Base-by-base conservation (phyloP, 2,797 vertebrate species). In the Lindbergichthys nudifrons region DNA sequence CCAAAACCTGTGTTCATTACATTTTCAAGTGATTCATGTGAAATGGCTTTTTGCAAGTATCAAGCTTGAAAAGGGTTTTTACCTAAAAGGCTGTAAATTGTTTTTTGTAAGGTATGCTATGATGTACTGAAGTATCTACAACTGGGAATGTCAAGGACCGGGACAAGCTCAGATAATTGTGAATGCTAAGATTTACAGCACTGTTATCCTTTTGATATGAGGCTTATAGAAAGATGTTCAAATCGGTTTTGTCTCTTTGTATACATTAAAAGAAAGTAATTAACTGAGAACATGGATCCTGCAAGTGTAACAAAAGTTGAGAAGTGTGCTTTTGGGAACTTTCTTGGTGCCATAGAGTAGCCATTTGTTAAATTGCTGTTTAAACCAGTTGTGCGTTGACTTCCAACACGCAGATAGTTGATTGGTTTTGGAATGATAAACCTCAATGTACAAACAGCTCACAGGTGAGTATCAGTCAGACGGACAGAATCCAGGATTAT, bases 381-480 rank as follows among this genome's bases (percentile, higher is more conserved):
- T 36, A 2, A 36, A 9, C 6, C 32, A 36, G 8, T 36, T 36
- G 36, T 36, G 32, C 32, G 32, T 36, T 36, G 32, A 36, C 32
- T 36, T 36, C 32, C 32, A 36, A 36, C 32, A 36, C 8, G 32
- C 32, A 36, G 8, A 7, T 36, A 36, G 8, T 36, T 36, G 8
- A 36, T 36, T 36, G 32, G n/a, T n/a, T n/a, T n/a, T n/a, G n/a
- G n/a, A n/a, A n/a, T n/a, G n/a, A n/a, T n/a, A n/a, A n/a, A n/a
- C n/a, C n/a, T n/a, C n/a, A n/a, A n/a, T n/a, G n/a, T n/a, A n/a
- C 47, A 26, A 4, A 10, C 18, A 1, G 14, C 10, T 19, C 7
- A 30, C 9, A 7, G 80, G 74, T 82, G 61, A 82, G 74, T 77
- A 63, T 75, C 53, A 15, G 45, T 19, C 18, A 8, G 19, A 23